phyloP scores from a whole-genome alignment of 1,140 invertebrate species.

The Danaus plexippus region DNA sequence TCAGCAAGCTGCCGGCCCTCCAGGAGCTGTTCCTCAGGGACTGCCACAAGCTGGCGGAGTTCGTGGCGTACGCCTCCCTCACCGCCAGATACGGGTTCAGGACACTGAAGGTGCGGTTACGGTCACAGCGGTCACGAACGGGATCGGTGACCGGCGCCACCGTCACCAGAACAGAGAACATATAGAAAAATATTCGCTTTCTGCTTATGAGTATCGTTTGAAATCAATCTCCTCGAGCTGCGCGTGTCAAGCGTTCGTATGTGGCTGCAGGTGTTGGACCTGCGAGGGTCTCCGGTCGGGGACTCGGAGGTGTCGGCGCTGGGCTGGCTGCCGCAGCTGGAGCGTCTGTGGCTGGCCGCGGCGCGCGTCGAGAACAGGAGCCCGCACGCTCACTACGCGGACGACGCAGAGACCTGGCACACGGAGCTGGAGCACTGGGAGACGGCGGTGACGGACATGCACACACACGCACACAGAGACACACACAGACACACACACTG shows the following conservation, averaged over 20 bases:
- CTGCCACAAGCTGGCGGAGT: constrained; percentile 77
- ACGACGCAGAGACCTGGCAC: constrained; percentile 13
- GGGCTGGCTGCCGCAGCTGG: constrained; percentile 74
- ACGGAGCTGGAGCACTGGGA: constrained; percentile 39
- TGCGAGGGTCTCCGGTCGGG: constrained; percentile 76
- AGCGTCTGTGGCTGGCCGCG: constrained; percentile 71
- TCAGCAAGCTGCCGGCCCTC: constrained; percentile 78
- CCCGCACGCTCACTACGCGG: constrained; percentile 29
- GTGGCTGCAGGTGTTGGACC: constrained; percentile 72
- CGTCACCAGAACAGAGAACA: too few relatives aligned
- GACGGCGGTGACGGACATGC: constrained; percentile 21
- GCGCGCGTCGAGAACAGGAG: neutral
- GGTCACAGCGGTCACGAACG: neutral
- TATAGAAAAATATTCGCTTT: too few relatives aligned
- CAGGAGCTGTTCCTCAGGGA: constrained; percentile 74
- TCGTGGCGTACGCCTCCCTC: constrained; percentile 82
- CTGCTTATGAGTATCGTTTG: too few relatives aligned
- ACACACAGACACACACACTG: too few relatives aligned
- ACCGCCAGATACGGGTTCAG: constrained; percentile 81
- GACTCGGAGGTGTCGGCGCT: constrained; percentile 80
- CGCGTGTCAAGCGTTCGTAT: too few relatives aligned
- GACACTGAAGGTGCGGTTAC: constrained; percentile 67
- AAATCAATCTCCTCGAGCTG: too few relatives aligned
- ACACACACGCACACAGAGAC: neutral
- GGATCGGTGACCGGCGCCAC: too few relatives aligned